Percentiles rank a stretch among this genome's conserved stretches.
These are phyloP conservation scores for Dolichoris vasculosae DNA, from an alignment of 1,140 invertebrate species.

Conservation along the genomic window DNA sequence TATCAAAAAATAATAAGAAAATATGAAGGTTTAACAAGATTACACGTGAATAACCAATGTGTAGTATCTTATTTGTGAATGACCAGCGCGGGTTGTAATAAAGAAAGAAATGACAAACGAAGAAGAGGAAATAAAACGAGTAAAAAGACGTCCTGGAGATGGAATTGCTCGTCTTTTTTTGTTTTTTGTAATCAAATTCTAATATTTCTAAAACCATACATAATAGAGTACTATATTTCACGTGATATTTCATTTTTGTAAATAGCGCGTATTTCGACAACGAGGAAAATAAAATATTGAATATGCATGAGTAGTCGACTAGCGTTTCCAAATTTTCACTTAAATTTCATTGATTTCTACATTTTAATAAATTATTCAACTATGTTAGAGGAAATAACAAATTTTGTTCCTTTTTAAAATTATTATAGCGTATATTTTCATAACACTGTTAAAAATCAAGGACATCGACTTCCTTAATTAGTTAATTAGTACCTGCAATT, in stretches of 20 bases:
- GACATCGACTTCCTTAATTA: slow-evolving; percentile 48
- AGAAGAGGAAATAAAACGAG: background rate
- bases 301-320: slow-evolving; percentile 33
- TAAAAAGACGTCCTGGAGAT: slow-evolving; percentile 39
- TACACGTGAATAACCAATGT: background rate
- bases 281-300: slow-evolving; percentile 67
- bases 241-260: slow-evolving; percentile 54
- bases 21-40: slow-evolving; percentile 11
- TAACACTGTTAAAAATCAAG: slow-evolving; percentile 36
- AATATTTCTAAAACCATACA: slow-evolving; percentile 35
- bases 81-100: slow-evolving; percentile 2
- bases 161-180: slow-evolving; percentile 50
- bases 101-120: background rate
- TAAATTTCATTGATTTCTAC: slow-evolving; percentile 53
- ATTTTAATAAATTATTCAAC: background rate
- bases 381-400: background rate
- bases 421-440: slow-evolving; percentile 11
- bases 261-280: slow-evolving; percentile 51
- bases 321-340: slow-evolving; percentile 15
- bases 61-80: slow-evolving; percentile 48
- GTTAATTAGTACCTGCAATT: slow-evolving; percentile 60
- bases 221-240: slow-evolving; percentile 51
- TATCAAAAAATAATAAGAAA: background rate
- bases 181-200: slow-evolving; percentile 41
- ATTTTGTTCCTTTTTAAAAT: too few species aligned